Base-by-base conservation (phyloP, 1,140 invertebrate species). In the Copidosoma floridanum region DNA sequence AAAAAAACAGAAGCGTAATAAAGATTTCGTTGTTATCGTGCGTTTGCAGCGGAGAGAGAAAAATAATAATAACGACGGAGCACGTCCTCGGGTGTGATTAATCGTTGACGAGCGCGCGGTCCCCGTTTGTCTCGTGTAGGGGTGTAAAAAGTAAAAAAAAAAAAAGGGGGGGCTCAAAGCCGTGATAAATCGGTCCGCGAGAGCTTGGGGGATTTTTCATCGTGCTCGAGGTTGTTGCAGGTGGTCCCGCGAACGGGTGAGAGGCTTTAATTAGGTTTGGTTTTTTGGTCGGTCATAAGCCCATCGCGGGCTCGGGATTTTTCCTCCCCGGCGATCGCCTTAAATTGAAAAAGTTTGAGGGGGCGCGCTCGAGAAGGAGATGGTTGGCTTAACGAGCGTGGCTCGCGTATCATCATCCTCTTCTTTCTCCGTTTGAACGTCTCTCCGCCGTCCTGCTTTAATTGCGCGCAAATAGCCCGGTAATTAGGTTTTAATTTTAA, bases 291-390 rank as follows among this genome's bases (percentile, higher is more conserved):
- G 29, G 20, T 56, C 24, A 47, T 46, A 47, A 46, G 21, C 44
- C 21, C 16, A 40, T 41, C 0, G 23, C 37, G n/a, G 23, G 6
- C 29, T 12, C 12, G 43, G 4, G 16, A 11, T 1, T 27, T 24
- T 2, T 1, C 27, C 16, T 4, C n/a, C 27, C 20, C 54, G 20
- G 32, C 18, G 47, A 58, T 58, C 38, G 37, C 27, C 41, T 53
- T 53, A 59, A 53, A 59, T 59, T 52, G 50, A 59, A 59, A 59
- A 59, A 59, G 48, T 59, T 59, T 46, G 1, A 46, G 12, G 26
- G 29, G 26, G 26, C 12, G 37, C 16, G 40, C 40, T 18, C 12
- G 21, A 43, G 18, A 21, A 10, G n/a, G 40, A 43, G 47, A 57
- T n/a, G n/a, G 46, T 57, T 57, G 24, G 48, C 57, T 58, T 52